Evolutionary conservation across 2,888 invertebrate species (phyloP).

Genomic region (Merodon equestris): DNA sequence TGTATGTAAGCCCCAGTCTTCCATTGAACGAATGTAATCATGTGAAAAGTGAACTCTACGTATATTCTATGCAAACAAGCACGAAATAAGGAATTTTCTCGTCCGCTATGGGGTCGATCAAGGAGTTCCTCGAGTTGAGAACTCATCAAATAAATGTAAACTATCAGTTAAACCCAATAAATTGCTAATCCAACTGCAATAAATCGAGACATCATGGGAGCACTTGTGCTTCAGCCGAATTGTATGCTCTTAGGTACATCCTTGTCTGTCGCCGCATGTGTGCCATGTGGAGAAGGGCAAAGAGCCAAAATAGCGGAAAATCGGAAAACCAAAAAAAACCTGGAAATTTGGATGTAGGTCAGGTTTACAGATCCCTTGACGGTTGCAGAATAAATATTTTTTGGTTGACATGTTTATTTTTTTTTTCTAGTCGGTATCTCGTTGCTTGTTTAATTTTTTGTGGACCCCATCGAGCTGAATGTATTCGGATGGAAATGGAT

Average conservation of each 20-base stretch:
- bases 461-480: constrained; percentile 41
- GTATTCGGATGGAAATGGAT: constrained; percentile 17
- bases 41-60: no score
- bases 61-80: no score
- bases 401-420: constrained; percentile 56
- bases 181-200: constrained; percentile 46
- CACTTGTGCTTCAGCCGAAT: constrained; percentile 33
- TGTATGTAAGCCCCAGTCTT: no score
- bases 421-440: constrained; percentile 3
- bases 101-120: constrained; percentile 2
- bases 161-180: constrained; percentile 55
- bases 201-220: constrained; percentile 46
- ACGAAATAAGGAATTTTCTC: no score
- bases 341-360: constrained; percentile 46
- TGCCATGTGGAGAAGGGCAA: no score
- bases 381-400: constrained; percentile 46
- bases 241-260: constrained; percentile 4
- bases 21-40: no score
- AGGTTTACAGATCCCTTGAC: constrained; percentile 59
- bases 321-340: constrained; percentile 18
- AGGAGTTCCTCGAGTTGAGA: constrained; percentile 12
- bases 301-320: constrained; percentile 1
- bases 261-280: not conserved
- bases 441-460: no score
- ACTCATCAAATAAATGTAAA: constrained; percentile 51